A percentile compares a stretch with the other conserved stretches of the same genome.
Conservation (phyloP, 2,113 vertebrate genomes). For the Cephalopholis sonnerati region DNA sequence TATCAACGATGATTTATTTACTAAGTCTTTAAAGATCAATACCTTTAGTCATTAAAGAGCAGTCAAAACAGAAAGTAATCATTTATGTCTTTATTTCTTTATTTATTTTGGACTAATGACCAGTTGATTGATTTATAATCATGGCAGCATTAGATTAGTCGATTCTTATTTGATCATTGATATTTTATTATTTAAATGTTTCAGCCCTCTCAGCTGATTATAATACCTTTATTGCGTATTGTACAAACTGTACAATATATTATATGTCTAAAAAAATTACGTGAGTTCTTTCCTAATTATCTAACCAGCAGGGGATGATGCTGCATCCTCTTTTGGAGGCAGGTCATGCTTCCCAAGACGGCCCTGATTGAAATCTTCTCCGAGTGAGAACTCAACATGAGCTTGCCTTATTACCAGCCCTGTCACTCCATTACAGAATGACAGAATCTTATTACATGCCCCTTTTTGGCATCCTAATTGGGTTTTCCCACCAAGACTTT, state of each 20-base stretch:
- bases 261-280: not conserved
- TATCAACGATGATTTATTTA: too few relatives aligned
- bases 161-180: not conserved
- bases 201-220: not conserved
- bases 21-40: too few relatives aligned
- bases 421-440: slow-evolving; percentile 67
- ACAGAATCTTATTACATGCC: slow-evolving; percentile 67
- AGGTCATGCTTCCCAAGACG: slow-evolving; percentile 15
- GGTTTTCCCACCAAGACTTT: slow-evolving; percentile 55
- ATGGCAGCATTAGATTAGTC: not conserved
- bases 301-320: slow-evolving; percentile 5
- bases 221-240: not conserved
- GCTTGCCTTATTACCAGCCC: slow-evolving; percentile 51
- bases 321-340: not conserved
- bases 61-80: not conserved
- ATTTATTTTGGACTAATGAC: not conserved
- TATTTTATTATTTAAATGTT: not conserved
- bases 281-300: not conserved
- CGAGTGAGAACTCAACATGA: slow-evolving; percentile 45
- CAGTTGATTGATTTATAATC: not conserved
- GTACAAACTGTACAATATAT: not conserved
- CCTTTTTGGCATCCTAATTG: slow-evolving; percentile 59
- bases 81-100: not conserved
- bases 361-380: slow-evolving; percentile 55
- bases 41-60: too few relatives aligned